Conservation (phyloP, 2,113 vertebrate species). For the Gavialis gangeticus region DNA sequence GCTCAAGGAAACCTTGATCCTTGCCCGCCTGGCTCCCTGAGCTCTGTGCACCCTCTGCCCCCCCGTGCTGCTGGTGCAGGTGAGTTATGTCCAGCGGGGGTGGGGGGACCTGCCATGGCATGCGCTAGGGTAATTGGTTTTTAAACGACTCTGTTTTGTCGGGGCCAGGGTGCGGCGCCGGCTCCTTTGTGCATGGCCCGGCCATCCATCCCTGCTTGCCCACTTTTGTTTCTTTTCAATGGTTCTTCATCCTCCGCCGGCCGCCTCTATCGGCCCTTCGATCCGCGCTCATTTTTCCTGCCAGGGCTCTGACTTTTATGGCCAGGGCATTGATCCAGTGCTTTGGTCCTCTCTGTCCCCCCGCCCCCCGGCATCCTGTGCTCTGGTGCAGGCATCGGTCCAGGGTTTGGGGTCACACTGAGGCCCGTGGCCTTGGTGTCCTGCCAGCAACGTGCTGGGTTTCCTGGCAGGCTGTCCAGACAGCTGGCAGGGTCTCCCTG, state of each 20-base stretch:
- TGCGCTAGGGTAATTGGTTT: constrained; percentile 70
- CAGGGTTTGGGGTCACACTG: fast-evolving
- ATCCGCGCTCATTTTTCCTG: constrained; percentile 80
- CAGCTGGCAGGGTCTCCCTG: too few relatives aligned
- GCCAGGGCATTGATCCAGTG: constrained; percentile 69
- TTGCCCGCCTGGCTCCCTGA: too few relatives aligned
- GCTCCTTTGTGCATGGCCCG: constrained; percentile 74
- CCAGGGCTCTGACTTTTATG: constrained; percentile 78
- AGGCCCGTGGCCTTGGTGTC: fast-evolving
- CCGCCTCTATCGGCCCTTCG: constrained; percentile 78
- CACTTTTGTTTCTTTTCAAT: constrained; percentile 78
- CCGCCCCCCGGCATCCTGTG: constrained; percentile 44
- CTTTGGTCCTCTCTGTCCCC: constrained; percentile 68
- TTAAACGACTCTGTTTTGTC: constrained; percentile 70
- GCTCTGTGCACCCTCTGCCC: too few relatives aligned
- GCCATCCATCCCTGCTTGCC: constrained; percentile 77
- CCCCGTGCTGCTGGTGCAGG: too few relatives aligned
- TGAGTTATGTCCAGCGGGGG: too few relatives aligned
- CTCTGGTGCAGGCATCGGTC: constrained; percentile 50
- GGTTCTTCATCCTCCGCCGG: constrained; percentile 74
- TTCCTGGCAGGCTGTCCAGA: too few relatives aligned
- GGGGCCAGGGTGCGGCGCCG: too few relatives aligned
- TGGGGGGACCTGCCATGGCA: constrained; percentile 26
- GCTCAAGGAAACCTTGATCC: too few relatives aligned
- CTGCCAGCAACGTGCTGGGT: too few relatives aligned